Evolutionary conservation across 2,113 vertebrate genomes (phyloP).

Genomic region (Semicossyphus pulcher): DNA sequence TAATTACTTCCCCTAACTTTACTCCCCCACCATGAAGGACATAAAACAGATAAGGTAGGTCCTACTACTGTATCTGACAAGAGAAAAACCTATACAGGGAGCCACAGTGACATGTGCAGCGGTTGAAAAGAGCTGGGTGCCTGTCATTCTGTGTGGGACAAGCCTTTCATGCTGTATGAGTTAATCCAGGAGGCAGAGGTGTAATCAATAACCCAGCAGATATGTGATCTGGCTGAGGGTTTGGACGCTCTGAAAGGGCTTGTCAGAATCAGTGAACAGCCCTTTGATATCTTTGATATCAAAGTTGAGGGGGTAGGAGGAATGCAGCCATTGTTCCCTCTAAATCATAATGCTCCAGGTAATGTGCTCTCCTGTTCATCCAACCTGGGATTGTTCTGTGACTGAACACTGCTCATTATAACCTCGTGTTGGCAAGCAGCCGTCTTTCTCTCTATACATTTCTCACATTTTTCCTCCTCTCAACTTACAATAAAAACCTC

Average conservation of each 20-base stretch:
- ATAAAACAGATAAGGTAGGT: background rate
- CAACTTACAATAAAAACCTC: constrained; percentile 48
- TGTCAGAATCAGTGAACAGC: constrained; percentile 52
- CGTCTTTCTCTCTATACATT: constrained; percentile 28
- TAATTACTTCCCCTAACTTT: too few relatives aligned
- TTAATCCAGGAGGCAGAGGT: constrained; percentile 57
- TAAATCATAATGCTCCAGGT: constrained; percentile 66
- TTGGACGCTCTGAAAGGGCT: constrained; percentile 55
- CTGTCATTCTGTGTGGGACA: constrained; percentile 41
- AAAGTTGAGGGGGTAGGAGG: constrained; percentile 69
- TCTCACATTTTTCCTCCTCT: constrained; percentile 43
- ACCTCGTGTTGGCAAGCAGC: constrained; percentile 43
- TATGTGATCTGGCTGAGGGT: constrained; percentile 70
- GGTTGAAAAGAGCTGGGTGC: constrained; percentile 27
- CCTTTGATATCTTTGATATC: constrained; percentile 79
- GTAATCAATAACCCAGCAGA: constrained; percentile 75
- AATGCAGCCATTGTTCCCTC: constrained; percentile 73
- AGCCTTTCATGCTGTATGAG: constrained; percentile 50
- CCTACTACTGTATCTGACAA: background rate
- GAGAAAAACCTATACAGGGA: constrained; percentile 15
- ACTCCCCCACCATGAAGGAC: too few relatives aligned
- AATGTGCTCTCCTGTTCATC: constrained; percentile 46
- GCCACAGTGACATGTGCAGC: constrained; percentile 19
- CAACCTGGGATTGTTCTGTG: constrained; percentile 39
- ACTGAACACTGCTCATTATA: constrained; percentile 63